phyloP scores from a whole-genome alignment of 1,140 invertebrate genomes.

The Dendroctonus ponderosae region DNA sequence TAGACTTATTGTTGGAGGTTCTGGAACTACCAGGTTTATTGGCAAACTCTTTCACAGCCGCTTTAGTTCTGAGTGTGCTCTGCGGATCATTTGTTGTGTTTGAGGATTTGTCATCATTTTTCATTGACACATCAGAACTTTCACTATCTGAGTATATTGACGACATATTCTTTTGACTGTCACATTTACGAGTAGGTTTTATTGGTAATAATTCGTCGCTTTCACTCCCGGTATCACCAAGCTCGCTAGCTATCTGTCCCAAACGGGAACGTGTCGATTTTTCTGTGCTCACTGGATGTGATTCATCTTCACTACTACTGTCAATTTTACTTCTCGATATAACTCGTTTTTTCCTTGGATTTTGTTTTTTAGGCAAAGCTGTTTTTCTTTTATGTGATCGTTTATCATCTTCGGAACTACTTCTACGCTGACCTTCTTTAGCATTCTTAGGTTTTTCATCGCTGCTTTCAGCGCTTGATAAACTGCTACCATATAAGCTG shows the following conservation, averaged over 20 bases:
- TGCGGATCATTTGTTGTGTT: constrained; percentile 66
- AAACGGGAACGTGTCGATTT: constrained; percentile 52
- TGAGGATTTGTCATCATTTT: constrained; percentile 56
- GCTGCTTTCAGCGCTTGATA: constrained; percentile 66
- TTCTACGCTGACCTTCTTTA: constrained; percentile 48
- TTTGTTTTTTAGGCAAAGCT: constrained; percentile 28
- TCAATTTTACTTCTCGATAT: constrained; percentile 53
- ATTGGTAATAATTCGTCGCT: constrained; percentile 73
- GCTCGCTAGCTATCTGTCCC: constrained; percentile 71
- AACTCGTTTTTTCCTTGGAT: constrained; percentile 40
- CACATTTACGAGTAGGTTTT: constrained; percentile 52
- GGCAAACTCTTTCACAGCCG: constrained; percentile 78
- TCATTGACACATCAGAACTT: constrained; percentile 52
- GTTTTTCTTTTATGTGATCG: constrained; percentile 40
- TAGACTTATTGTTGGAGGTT: constrained; percentile 33
- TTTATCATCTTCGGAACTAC: constrained; percentile 48
- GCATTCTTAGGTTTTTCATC: constrained; percentile 51
- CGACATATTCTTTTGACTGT: constrained; percentile 52
- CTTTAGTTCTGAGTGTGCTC: constrained; percentile 70
- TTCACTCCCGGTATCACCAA: constrained; percentile 65
- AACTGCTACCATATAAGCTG: constrained; percentile 63
- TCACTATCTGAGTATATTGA: constrained; percentile 77
- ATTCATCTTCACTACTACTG: constrained; percentile 61
- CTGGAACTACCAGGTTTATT: constrained; percentile 43
- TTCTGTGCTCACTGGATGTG: not conserved